Percentiles rank a stretch among this genome's conserved stretches.
phyloP scores from a whole-genome alignment of 2,113 vertebrate species.

The Misgurnus mizolepis region DNA sequence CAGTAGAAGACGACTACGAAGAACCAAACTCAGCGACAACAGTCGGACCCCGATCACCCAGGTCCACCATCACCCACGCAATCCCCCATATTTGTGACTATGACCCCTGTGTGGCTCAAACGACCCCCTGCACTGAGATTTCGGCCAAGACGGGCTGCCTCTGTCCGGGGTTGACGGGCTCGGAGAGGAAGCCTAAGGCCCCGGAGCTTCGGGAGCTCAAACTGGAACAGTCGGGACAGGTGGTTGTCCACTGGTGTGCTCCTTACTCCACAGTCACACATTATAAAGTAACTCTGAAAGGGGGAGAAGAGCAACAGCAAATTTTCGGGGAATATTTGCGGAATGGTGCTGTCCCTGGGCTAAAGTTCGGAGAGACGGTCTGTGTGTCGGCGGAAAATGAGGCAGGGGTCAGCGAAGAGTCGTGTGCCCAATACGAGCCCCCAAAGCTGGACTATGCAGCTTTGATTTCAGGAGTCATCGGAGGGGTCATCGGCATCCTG shows the following conservation, averaged over 20 bases:
- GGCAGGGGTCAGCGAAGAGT: slow-evolving; percentile 67
- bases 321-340: slow-evolving; percentile 51
- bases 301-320: background rate
- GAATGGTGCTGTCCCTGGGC: slow-evolving; percentile 49
- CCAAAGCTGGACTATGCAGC: background rate
- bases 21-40: background rate
- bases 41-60: background rate
- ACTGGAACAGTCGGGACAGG: slow-evolving; percentile 45
- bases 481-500: slow-evolving; percentile 62
- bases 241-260: slow-evolving; percentile 74
- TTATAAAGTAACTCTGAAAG: slow-evolving; percentile 67
- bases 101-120: slow-evolving; percentile 66
- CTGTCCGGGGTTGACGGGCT: slow-evolving; percentile 71
- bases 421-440: slow-evolving; percentile 62
- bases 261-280: slow-evolving; percentile 67
- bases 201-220: slow-evolving; percentile 61
- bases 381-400: slow-evolving; percentile 72
- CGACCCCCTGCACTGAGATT: slow-evolving; percentile 61
- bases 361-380: slow-evolving; percentile 67
- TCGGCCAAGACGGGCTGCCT: slow-evolving; percentile 55
- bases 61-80: background rate
- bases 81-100: slow-evolving; percentile 54
- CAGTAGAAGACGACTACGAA: background rate
- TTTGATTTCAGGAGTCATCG: slow-evolving; percentile 54
- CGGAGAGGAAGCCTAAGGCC: slow-evolving; percentile 45